Evolutionary conservation across 1,140 invertebrate genomes (phyloP).

Genomic region (Vollenhovia emeryi): DNA sequence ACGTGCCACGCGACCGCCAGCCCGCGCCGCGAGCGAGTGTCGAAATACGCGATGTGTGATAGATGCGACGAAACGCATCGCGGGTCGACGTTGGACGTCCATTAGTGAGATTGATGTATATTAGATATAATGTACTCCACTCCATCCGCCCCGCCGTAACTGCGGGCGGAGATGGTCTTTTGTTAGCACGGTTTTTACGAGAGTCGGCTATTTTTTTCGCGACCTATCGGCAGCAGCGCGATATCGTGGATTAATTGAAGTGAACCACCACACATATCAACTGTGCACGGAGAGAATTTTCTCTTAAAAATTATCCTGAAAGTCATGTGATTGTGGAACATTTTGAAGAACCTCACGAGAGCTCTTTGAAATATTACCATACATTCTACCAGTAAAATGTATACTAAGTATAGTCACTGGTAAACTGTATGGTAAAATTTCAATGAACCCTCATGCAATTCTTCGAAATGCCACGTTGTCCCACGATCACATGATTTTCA

Average conservation of each 20-base stretch:
- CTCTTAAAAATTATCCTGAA: neutral
- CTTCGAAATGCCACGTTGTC: too few species aligned
- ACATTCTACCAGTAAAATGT: too few species aligned
- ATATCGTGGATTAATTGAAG: neutral
- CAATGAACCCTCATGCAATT: too few species aligned
- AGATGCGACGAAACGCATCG: conserved; percentile 43
- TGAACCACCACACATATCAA: too few species aligned
- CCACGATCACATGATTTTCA: too few species aligned
- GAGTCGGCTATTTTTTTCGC: neutral
- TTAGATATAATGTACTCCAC: conserved; percentile 48
- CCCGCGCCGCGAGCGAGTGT: neutral
- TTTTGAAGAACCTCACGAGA: too few species aligned
- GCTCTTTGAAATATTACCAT: too few species aligned
- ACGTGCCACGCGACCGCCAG: too few species aligned
- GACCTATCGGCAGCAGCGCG: neutral
- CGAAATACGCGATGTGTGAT: conserved; percentile 30
- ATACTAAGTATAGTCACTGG: too few species aligned
- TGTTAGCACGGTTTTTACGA: conserved; percentile 3
- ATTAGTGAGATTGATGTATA: conserved; percentile 57
- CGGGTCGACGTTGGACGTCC: conserved; percentile 39
- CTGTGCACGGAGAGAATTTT: too few species aligned
- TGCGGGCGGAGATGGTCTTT: neutral
- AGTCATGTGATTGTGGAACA: too few species aligned
- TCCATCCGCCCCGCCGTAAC: neutral
- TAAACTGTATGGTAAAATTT: too few species aligned